Percentiles rank a stretch among this genome's conserved stretches.
Conservation (phyloP, 2,888 invertebrate genomes). For the Physocephala rufipes region DNA sequence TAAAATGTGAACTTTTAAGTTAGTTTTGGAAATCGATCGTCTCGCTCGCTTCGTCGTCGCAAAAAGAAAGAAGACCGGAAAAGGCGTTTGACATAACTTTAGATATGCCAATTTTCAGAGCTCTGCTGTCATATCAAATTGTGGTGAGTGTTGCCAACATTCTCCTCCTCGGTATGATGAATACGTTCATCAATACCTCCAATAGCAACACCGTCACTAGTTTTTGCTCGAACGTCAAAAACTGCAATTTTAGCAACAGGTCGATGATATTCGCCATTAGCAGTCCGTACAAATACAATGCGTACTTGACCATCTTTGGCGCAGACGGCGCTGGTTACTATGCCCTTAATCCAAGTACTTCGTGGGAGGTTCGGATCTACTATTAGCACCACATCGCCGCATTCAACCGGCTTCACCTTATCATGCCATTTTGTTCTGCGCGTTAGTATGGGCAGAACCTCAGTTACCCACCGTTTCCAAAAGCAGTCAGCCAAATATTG, state of each 20-base stretch:
- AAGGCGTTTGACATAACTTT: too few species aligned
- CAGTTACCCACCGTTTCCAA: constrained; percentile 53
- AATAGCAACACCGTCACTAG: background rate
- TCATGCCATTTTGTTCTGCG: constrained; percentile 18
- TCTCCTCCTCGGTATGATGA: background rate
- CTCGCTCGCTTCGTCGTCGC: too few species aligned
- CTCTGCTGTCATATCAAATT: too few species aligned
- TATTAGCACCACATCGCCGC: constrained; percentile 39
- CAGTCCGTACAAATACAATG: constrained; percentile 31
- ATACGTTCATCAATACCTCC: background rate
- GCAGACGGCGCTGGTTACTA: constrained; percentile 20
- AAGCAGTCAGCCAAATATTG: constrained; percentile 47
- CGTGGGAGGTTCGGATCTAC: constrained; percentile 37
- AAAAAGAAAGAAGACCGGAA: too few species aligned
- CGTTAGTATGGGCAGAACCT: constrained; percentile 47
- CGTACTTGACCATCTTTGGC: constrained; percentile 39
- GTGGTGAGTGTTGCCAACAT: background rate
- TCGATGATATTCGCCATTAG: constrained; percentile 34
- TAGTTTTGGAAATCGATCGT: too few species aligned
- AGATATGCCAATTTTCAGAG: too few species aligned
- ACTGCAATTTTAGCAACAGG: constrained; percentile 35
- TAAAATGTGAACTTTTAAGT: too few species aligned
- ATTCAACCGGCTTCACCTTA: constrained; percentile 34
- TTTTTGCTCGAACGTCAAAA: constrained; percentile 11
- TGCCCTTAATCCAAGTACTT: constrained; percentile 39